Evolutionary conservation across 1,140 invertebrate genomes (phyloP), one percentile per base, ranked within the genome.

Genomic region (Metaphire vulgaris): DNA sequence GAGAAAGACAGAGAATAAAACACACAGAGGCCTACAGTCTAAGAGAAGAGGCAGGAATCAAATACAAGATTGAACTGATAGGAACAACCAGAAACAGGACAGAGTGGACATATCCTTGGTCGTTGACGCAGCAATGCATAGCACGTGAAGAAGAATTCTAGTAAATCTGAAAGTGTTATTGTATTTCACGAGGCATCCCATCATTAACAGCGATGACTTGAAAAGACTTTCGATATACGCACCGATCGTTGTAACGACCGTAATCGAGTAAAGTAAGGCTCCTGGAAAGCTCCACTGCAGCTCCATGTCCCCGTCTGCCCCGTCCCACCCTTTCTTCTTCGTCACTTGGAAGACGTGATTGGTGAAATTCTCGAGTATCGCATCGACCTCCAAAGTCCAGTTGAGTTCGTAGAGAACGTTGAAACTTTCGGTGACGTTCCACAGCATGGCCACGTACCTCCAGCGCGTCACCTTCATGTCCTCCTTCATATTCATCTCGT

Each of bases 211-310:
- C n/a, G n/a, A n/a, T n/a, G n/a, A n/a, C n/a, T n/a, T n/a, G n/a
- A n/a, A n/a, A n/a, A n/a, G n/a, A n/a, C n/a, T n/a, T n/a, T n/a
- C n/a, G n/a, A n/a, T n/a, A n/a, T n/a, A n/a, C n/a, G n/a, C n/a
- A 91, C 92, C 92, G 78, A 93, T 92, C 69, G 92, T 92, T 30
- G 92, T 93, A 81, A 93, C 91, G 80, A 93, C 89, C 76, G 91
- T 92, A 79, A 93, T 88, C 29, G 90, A 91, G 82, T 92, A 93
- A n/a, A 93, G 88, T 15, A 93, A 83, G 0, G 92, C 90, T 72
- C 91, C 91, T 72, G 90, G 90, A 81, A 92, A 92, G 1, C 90
- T 91, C 92, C 92, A 97, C 79, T 83, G 81, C 30, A 71, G 1
- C 28, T 79, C 65, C 1, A 75, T 56, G 41, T 79, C 79, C 14